These are phyloP conservation scores for Calliopum simillimum DNA, from an alignment of 2,888 invertebrate genomes.

Conservation along the genomic window DNA sequence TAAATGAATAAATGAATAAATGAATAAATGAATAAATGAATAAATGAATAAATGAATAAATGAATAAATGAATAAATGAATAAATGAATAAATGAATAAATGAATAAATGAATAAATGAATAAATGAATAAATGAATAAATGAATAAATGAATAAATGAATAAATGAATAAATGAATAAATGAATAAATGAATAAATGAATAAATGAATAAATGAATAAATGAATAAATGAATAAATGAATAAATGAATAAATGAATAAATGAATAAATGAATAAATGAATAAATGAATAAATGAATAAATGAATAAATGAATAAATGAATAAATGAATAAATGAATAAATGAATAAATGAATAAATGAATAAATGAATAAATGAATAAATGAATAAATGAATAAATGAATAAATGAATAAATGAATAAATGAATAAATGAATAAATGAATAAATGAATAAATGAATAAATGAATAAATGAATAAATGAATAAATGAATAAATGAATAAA, in stretches of 20 bases:
- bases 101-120: constrained; percentile 37
- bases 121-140: constrained; percentile 35
- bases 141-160: constrained; percentile 16
- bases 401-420: constrained; percentile 8
- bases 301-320: constrained; percentile 8
- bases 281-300: constrained; percentile 8
- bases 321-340: constrained; percentile 8
- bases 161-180: not conserved
- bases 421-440: constrained; percentile 8
- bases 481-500: constrained; percentile 8
- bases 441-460: constrained; percentile 8
- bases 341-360: constrained; percentile 8
- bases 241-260: constrained; percentile 8
- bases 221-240: constrained; percentile 8
- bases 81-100: constrained; percentile 36
- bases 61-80: constrained; percentile 36
- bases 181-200: constrained; percentile 31
- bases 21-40: no score
- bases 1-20: no score
- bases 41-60: no score
- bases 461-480: constrained; percentile 8
- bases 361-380: constrained; percentile 8
- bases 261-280: constrained; percentile 8
- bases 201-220: constrained; percentile 8
- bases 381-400: constrained; percentile 8